These are phyloP conservation scores for Melangyna quadrimaculata DNA, from an alignment of 2,888 invertebrate genomes.

Conservation along the genomic window DNA sequence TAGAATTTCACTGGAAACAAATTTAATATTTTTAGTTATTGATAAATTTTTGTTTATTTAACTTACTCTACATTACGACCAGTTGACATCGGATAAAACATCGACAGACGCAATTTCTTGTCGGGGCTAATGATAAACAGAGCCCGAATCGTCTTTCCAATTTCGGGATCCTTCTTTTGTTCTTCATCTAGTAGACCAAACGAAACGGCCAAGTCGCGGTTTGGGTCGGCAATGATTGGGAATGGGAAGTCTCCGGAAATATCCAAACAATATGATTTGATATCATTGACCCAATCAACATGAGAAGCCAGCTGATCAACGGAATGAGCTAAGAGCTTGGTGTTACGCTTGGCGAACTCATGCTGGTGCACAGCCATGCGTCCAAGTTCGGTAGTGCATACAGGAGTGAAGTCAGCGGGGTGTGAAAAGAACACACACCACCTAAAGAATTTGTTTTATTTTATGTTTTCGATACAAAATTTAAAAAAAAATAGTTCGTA, in stretches of 20 bases:
- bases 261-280: conserved; percentile 86
- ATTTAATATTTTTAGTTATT: not conserved
- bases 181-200: conserved; percentile 91
- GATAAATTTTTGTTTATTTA: not conserved
- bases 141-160: conserved; percentile 87
- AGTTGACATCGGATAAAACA: conserved; percentile 92
- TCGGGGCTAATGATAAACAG: conserved; percentile 92
- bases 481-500: not conserved
- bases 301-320: conserved; percentile 89
- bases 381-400: conserved; percentile 93
- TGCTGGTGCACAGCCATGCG: conserved; percentile 86
- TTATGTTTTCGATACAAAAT: not conserved
- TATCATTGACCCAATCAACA: conserved; percentile 89
- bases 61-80: conserved; percentile 93
- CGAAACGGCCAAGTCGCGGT: conserved; percentile 86
- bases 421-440: conserved; percentile 95
- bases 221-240: conserved; percentile 91
- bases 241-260: conserved; percentile 89
- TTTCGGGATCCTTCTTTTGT: conserved; percentile 85
- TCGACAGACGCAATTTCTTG: conserved; percentile 88
- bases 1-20: conserved; percentile 87
- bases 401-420: conserved; percentile 94
- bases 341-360: conserved; percentile 87
- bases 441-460: conserved; percentile 79
- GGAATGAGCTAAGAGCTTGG: conserved; percentile 90